A percentile compares a stretch with the other conserved stretches of the same genome.
phyloP scores from a whole-genome alignment of 2,113 vertebrate species.

The Phalacrocorax brasilianus region DNA sequence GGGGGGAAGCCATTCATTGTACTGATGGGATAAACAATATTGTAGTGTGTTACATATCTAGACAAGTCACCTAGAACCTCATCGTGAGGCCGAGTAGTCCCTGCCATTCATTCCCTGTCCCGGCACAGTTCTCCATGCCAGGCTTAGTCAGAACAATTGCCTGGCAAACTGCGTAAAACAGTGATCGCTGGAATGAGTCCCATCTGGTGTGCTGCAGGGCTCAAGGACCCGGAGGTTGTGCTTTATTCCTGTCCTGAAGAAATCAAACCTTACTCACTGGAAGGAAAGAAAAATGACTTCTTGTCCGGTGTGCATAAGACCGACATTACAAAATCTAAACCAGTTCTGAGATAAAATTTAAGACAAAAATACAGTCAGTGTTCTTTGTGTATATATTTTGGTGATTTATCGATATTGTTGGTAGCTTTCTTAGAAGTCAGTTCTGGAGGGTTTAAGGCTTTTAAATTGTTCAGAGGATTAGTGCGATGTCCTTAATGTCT shows the following conservation, averaged over 20 bases:
- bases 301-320: background rate
- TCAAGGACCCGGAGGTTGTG: background rate
- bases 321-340: background rate
- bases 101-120: background rate
- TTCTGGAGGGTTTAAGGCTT: constrained; percentile 24
- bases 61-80: background rate
- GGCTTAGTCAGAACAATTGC: background rate
- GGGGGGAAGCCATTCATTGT: background rate
- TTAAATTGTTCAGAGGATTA: constrained; percentile 55
- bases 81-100: background rate
- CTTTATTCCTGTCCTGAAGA: background rate
- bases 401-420: background rate
- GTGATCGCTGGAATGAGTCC: background rate
- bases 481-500: constrained; percentile 36
- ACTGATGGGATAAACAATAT: background rate
- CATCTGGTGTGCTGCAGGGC: background rate
- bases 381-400: background rate
- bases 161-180: background rate
- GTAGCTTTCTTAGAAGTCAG: background rate
- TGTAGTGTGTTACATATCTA: background rate
- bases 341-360: background rate
- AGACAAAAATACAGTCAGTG: background rate
- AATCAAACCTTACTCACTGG: background rate
- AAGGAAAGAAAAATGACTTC: background rate
- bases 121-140: background rate